Evolutionary conservation across 2,797 vertebrate genomes (phyloP), one percentile per base, ranked within the genome.

Genomic region (Pangasius djambal): DNA sequence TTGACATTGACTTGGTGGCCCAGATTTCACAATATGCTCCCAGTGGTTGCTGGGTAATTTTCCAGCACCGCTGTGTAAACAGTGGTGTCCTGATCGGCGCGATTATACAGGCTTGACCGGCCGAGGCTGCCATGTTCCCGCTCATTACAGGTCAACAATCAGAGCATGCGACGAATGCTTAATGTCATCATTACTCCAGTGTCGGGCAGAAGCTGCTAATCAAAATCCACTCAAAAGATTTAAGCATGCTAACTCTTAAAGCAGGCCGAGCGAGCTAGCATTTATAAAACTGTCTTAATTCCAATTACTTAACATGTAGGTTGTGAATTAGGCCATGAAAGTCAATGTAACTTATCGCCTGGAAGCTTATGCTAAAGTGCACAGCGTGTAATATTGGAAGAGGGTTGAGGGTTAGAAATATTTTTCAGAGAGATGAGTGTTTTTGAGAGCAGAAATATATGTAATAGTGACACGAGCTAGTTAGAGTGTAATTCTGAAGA

Each of bases 11-110:
- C 83, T 48, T 48, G 86, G 44, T 65, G 77, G 84, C 87, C 86
- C 87, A 87, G 85, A 83, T 92, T 67, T 72, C 48, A 12, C 52
- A 63, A 86, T 61, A 59, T 15, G 4, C 37, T 92, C 91, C 89
- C 92, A 89, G 59, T 83, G 92, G 89, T 89, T 28, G 65, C 90
- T 88, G 90, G 92, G 87, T 92, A 89, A 94, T 93, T 92, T 93
- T 91, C 91, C 86, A 88, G 40, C 87, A 86, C 90, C 89, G 83
- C 34, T 70, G 34, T 91, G 90, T 93, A 93, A 94, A 93, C 90
- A 92, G 44, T 74, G 31, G 83, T 90, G 92, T 91, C 92, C 91
- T 25, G 89, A 93, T 92, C 83, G 85, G 90, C 44, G 89, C 48
- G 90, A 94, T 93, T 91, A 88, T 89, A 90, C 85, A 72, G 87